Evolutionary conservation across 2,888 invertebrate species (phyloP).

Genomic region (Agonopterix heracliana): DNA sequence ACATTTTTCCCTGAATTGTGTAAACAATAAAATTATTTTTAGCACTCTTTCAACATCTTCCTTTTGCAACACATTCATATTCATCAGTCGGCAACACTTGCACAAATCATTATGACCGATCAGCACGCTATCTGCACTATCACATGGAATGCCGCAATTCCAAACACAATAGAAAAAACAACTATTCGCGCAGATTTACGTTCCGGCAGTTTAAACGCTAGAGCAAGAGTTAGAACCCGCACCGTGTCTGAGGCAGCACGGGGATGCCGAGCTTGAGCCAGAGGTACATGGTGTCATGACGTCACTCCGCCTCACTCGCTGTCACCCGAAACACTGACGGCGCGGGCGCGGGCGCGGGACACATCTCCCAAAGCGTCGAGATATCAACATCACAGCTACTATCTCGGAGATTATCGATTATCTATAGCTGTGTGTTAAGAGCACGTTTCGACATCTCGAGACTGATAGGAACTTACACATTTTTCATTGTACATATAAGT

Average conservation of each 20-base stretch:
- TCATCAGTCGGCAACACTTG: no score
- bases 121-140: no score
- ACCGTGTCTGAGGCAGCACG: conserved; percentile 42
- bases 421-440: no score
- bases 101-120: no score
- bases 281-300: neutral
- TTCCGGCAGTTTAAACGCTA: neutral
- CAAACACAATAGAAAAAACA: neutral
- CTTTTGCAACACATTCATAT: neutral
- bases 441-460: neutral
- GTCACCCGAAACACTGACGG: conserved; percentile 18
- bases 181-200: neutral
- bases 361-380: neutral
- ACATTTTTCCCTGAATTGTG: no score
- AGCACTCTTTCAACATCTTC: no score
- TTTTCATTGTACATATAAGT: no score
- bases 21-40: no score
- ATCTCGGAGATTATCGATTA: neutral
- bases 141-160: neutral
- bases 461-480: no score
- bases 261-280: conserved; percentile 37
- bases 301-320: neutral
- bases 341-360: conserved; percentile 18
- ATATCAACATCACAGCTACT: neutral
- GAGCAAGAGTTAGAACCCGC: conserved; percentile 9